Conservation (phyloP, 2,888 invertebrate genomes). For the Zootermopsis nevadensis region DNA sequence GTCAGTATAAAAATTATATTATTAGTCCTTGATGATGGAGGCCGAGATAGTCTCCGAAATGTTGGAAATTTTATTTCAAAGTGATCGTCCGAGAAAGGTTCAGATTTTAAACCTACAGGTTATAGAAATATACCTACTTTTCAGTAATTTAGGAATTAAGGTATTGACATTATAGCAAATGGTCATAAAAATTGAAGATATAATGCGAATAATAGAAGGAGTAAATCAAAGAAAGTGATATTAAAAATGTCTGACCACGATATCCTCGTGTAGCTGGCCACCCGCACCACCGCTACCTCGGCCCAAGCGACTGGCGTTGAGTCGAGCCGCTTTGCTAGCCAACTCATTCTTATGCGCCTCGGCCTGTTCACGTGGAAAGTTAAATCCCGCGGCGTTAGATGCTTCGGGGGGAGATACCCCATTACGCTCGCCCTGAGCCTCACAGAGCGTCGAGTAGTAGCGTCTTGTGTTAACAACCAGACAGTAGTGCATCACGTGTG, state of each 20-base stretch:
- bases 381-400: constrained; percentile 54
- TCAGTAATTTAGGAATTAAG: too few relatives aligned
- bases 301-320: constrained; percentile 42
- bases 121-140: too few relatives aligned
- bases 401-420: constrained; percentile 58
- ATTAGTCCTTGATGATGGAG: too few relatives aligned
- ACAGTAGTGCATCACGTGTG: constrained; percentile 67
- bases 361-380: constrained; percentile 51
- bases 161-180: too few relatives aligned
- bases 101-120: too few relatives aligned
- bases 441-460: constrained; percentile 66
- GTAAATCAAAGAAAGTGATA: too few relatives aligned
- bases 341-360: constrained; percentile 51
- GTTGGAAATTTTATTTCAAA: too few relatives aligned
- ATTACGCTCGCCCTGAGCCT: constrained; percentile 62
- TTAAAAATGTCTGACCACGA: constrained; percentile 45
- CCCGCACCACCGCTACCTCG: constrained; percentile 40
- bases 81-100: too few relatives aligned
- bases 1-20: too few relatives aligned
- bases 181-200: background rate
- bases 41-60: too few relatives aligned
- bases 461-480: constrained; percentile 64
- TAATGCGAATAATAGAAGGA: constrained; percentile 55
- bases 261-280: constrained; percentile 45
- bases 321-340: constrained; percentile 48